phyloP scores from a whole-genome alignment of 1,140 invertebrate species.

The Luehdorfia chinensis region DNA sequence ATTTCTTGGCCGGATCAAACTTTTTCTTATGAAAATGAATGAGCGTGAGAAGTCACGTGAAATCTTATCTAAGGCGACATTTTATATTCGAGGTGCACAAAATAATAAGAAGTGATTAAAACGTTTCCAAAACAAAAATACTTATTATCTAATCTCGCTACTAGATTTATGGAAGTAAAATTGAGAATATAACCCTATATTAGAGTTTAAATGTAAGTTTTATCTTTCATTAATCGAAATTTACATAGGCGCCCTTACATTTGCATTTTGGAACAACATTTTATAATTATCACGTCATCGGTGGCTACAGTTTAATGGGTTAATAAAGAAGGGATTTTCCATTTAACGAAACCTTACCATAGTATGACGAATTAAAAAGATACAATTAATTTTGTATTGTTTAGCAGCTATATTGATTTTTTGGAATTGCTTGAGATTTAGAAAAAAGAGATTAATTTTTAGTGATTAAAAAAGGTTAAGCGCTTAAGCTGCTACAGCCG shows the following conservation, averaged over 20 bases:
- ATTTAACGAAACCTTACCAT: not conserved
- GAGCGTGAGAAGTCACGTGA: constrained; percentile 36
- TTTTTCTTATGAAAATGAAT: constrained; percentile 56
- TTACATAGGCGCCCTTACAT: constrained; percentile 61
- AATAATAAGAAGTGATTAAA: constrained; percentile 31
- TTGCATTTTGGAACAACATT: constrained; percentile 63
- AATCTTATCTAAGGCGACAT: constrained; percentile 35
- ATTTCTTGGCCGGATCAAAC: constrained; percentile 43
- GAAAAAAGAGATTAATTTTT: too few relatives aligned
- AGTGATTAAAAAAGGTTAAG: constrained; percentile 34
- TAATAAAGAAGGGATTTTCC: constrained; percentile 15
- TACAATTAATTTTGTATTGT: constrained; percentile 1
- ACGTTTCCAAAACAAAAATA: constrained; percentile 34
- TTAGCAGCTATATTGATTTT: too few relatives aligned
- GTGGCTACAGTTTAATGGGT: constrained; percentile 63
- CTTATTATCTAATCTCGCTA: not conserved
- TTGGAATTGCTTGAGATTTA: too few relatives aligned
- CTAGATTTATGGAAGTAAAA: constrained; percentile 6
- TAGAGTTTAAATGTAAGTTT: constrained; percentile 41
- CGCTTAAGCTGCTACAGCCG: constrained; percentile 42
- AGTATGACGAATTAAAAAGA: not conserved
- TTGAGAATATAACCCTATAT: constrained; percentile 33
- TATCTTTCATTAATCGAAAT: constrained; percentile 59
- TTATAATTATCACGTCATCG: constrained; percentile 60
- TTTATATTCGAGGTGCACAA: constrained; percentile 25